phyloP scores from a whole-genome alignment of 1,140 invertebrate species.

The Drosophila nebulosa region DNA sequence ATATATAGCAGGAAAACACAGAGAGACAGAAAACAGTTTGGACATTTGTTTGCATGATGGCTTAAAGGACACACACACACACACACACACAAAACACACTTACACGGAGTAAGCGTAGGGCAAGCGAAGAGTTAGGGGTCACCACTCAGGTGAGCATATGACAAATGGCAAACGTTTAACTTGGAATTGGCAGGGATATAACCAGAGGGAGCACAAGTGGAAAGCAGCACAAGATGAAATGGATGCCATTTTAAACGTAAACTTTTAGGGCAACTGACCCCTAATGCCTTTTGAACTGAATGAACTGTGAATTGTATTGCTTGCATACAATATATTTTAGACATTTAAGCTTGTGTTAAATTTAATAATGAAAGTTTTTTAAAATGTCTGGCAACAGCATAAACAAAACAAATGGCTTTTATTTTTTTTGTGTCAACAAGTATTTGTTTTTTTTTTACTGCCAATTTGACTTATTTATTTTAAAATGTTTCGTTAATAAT shows the following conservation, averaged over 20 bases:
- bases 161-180: slow-evolving; percentile 67
- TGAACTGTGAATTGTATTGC: neutral
- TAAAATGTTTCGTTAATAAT: no score
- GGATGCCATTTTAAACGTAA: neutral
- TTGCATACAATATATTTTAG: neutral
- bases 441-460: no score
- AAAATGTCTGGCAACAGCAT: neutral
- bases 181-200: slow-evolving; percentile 42
- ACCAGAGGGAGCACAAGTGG: neutral
- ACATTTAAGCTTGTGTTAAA: neutral
- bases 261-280: neutral
- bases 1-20: neutral
- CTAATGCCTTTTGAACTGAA: neutral
- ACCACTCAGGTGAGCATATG: slow-evolving; percentile 53
- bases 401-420: neutral
- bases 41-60: slow-evolving; percentile 67
- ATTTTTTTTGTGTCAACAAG: no score
- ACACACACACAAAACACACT: neutral
- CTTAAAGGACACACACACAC: neutral
- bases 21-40: slow-evolving; percentile 33
- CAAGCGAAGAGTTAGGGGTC: slow-evolving; percentile 18
- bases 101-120: neutral
- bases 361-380: neutral
- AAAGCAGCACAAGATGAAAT: neutral
- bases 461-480: no score